Percentiles rank a stretch among this genome's conserved stretches.
Conservation (phyloP, 2,888 invertebrate species). For the Nemotelus pantherinus region DNA sequence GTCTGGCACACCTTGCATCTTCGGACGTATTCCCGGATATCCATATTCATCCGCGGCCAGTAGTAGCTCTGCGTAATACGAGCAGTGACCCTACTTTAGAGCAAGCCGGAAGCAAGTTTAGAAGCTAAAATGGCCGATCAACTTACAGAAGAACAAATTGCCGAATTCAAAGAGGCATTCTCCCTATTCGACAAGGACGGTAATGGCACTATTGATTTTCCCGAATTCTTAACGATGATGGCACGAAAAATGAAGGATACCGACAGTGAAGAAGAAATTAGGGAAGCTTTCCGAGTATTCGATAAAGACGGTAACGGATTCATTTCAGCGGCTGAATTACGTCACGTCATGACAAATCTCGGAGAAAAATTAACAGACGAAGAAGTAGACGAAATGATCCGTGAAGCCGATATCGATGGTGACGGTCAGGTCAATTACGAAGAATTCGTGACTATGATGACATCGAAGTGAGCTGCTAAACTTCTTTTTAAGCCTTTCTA, state of each 20-base stretch:
- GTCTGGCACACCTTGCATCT: too few relatives aligned
- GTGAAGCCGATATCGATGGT: conserved; percentile 98
- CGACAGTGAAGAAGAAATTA: conserved; percentile 98
- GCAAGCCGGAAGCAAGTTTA: too few relatives aligned
- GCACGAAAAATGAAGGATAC: conserved; percentile 99
- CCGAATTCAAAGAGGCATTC: conserved; percentile 99
- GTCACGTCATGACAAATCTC: conserved; percentile 99
- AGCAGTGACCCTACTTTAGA: too few relatives aligned
- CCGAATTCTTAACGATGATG: conserved; percentile 99
- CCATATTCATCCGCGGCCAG: too few relatives aligned
- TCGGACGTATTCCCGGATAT: too few relatives aligned
- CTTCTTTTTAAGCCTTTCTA: conserved; percentile 70
- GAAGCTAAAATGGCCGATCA: too few relatives aligned
- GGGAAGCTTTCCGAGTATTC: conserved; percentile 98
- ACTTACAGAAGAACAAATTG: conserved; percentile 99
- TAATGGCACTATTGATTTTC: conserved; percentile 99
- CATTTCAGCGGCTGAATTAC: conserved; percentile 96
- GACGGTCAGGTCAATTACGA: conserved; percentile 88
- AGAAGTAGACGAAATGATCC: conserved; percentile 99
- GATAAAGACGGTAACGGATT: conserved; percentile 99
- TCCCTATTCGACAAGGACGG: conserved; percentile 99
- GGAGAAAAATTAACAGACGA: conserved; percentile 99
- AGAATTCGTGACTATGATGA: conserved; percentile 99
- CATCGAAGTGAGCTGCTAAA: conserved; percentile 94
- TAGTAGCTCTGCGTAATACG: too few relatives aligned